phyloP scores from a whole-genome alignment of 2,113 vertebrate genomes.

The Pheucticus melanocephalus region DNA sequence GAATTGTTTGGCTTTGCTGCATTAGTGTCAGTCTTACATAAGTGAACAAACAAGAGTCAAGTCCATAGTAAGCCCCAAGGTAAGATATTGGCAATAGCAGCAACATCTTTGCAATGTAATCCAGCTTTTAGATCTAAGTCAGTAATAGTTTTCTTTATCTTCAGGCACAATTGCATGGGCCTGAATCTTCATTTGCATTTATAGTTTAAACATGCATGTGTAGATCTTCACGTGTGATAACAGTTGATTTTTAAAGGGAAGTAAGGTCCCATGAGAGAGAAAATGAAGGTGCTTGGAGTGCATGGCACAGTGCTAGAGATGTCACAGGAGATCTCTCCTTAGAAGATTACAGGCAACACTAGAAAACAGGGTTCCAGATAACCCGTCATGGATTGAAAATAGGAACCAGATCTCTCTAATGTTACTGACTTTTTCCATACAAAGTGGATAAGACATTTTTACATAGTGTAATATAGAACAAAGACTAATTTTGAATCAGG shows the following conservation, averaged over 20 bases:
- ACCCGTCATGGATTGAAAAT: background rate
- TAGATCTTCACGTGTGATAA: background rate
- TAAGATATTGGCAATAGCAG: background rate
- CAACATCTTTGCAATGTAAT: background rate
- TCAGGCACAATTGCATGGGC: background rate
- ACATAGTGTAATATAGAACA: background rate
- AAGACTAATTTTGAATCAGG: background rate
- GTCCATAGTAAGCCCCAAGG: background rate
- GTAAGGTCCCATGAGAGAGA: background rate
- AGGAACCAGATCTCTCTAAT: background rate
- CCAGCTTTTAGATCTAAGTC: background rate
- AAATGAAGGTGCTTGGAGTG: background rate
- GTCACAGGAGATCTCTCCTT: background rate
- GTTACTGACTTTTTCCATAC: background rate
- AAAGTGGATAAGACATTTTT: background rate
- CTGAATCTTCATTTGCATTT: background rate
- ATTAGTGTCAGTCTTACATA: background rate
- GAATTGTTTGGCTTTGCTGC: background rate
- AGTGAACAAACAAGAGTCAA: background rate
- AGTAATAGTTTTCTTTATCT: background rate
- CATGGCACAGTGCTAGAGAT: background rate
- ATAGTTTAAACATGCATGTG: background rate
- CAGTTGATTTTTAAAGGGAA: background rate
- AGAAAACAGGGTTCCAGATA: background rate
- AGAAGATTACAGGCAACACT: background rate